Evolutionary conservation across 2,797 vertebrate species (phyloP).

Genomic region (Craterocephalus amniculus): DNA sequence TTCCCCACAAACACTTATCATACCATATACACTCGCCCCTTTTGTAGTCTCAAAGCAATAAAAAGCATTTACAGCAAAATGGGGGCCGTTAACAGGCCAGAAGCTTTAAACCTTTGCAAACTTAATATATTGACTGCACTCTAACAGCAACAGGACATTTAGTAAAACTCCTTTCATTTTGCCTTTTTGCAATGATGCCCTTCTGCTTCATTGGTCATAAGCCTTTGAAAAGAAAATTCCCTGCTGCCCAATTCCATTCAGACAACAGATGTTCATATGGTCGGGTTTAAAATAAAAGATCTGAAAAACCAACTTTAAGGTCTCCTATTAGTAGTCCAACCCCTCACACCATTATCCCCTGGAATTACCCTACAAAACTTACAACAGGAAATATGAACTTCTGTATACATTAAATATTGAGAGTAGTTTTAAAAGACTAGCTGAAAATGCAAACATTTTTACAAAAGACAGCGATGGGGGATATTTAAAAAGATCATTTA

Average conservation of each 20-base stretch:
- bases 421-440: background rate
- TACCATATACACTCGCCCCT: background rate
- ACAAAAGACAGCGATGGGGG: background rate
- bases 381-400: background rate
- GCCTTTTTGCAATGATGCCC: conserved; percentile 22
- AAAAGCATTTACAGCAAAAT: background rate
- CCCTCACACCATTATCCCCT: background rate
- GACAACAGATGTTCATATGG: conserved; percentile 33
- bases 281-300: background rate
- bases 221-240: conserved; percentile 38
- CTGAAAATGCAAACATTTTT: background rate
- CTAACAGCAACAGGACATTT: background rate
- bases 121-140: background rate
- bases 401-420: background rate
- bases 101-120: background rate
- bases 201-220: conserved; percentile 33
- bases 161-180: background rate
- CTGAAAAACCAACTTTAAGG: background rate
- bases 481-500: background rate
- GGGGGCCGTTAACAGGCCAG: background rate
- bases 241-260: conserved; percentile 32
- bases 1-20: background rate
- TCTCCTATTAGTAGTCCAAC: background rate
- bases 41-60: background rate
- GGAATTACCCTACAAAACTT: background rate